Conservation (phyloP, 2,113 vertebrate species). For the Poicephalus gulielmi region DNA sequence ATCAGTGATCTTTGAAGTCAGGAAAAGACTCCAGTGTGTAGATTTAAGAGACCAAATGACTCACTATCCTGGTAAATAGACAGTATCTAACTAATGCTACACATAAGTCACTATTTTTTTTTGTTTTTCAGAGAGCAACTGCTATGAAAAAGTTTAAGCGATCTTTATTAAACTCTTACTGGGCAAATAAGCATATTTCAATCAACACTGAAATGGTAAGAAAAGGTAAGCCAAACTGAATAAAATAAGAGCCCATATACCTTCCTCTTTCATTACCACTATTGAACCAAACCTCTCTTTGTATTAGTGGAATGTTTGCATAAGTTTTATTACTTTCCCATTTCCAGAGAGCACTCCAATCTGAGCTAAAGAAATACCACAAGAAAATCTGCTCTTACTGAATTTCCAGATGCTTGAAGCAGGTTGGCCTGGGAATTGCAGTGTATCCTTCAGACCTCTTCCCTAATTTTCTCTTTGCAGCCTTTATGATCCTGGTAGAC, state of each 20-base stretch:
- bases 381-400: constrained; percentile 22
- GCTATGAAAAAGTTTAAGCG: not conserved
- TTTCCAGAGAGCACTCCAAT: constrained; percentile 34
- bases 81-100: not conserved
- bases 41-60: not conserved
- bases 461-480: not conserved
- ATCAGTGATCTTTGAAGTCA: not conserved
- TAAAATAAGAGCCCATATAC: not conserved
- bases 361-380: constrained; percentile 36
- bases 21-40: not conserved
- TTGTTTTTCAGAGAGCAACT: not conserved
- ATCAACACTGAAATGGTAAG: not conserved
- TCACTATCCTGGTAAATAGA: not conserved
- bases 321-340: constrained; percentile 49
- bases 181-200: not conserved
- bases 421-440: not conserved
- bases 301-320: constrained; percentile 45
- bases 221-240: not conserved
- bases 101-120: not conserved
- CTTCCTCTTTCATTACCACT: not conserved
- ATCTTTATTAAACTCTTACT: not conserved
- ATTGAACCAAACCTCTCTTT: constrained; percentile 26
- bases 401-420: constrained; percentile 29
- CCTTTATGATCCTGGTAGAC: not conserved
- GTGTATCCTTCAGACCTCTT: not conserved